These are phyloP conservation scores for Pseudoatta argentina DNA, from an alignment of 1,140 invertebrate species.

Conservation along the genomic window DNA sequence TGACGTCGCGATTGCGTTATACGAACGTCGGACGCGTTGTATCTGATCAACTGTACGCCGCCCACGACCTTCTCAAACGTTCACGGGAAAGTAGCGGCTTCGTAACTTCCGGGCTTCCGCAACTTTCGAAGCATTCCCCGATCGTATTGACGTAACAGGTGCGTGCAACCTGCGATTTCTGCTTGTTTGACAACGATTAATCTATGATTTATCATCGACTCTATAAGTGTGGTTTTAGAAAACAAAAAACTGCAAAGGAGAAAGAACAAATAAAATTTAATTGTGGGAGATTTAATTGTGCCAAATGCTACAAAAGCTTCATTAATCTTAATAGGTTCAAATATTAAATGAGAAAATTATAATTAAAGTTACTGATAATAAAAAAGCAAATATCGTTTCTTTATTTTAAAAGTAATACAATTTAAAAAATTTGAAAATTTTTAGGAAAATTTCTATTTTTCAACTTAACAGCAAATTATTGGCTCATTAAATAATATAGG, in stretches of 20 bases:
- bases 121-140: slow-evolving; percentile 75
- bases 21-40: slow-evolving; percentile 18
- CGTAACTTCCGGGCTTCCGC: slow-evolving; percentile 77
- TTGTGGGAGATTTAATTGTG: background rate
- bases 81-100: slow-evolving; percentile 73
- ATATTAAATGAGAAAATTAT: background rate
- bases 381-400: background rate
- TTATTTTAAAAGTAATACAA: too few relatives aligned
- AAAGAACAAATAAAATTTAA: background rate
- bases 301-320: too few relatives aligned
- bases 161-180: slow-evolving; percentile 15
- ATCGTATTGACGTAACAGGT: slow-evolving; percentile 70
- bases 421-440: too few relatives aligned
- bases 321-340: background rate
- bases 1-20: slow-evolving; percentile 43
- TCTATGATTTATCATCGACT: background rate
- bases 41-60: slow-evolving; percentile 45
- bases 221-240: too few relatives aligned
- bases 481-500: too few relatives aligned
- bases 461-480: too few relatives aligned
- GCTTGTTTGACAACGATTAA: slow-evolving; percentile 13
- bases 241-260: too few relatives aligned
- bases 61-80: slow-evolving; percentile 64
- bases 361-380: background rate
- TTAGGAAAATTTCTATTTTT: too few relatives aligned